Base-by-base conservation (phyloP, 2,797 vertebrate genomes). In the Lateolabrax maculatus region DNA sequence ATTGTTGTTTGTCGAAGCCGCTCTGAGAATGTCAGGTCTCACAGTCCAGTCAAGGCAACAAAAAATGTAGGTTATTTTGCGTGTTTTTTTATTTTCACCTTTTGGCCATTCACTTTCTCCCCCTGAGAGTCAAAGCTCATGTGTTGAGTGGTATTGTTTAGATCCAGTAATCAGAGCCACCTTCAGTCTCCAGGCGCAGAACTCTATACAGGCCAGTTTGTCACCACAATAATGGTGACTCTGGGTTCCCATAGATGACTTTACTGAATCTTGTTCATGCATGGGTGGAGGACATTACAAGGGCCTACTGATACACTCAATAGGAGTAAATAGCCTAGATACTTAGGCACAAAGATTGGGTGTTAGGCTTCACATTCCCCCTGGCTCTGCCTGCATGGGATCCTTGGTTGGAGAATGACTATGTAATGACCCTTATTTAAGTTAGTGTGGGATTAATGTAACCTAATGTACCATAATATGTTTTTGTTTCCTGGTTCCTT, bases 161-260 rank as follows among this genome's bases (percentile, higher is more conserved):
- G 71, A 57, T 23, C 9, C 36, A 71, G 91, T 90, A 92, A 92
- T 83, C 77, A 67, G 85, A 93, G 75, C 61, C 77, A 12, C 70
- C 41, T 36, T 79, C 62, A 46, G 77, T 91, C 90, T 89, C 84
- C 79, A 86, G 89, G 91, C 58, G 0, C 60, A 39, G 46, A 87
- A 87, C 81, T 78, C 66, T 44, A 89, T 77, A 87, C 80, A 48
- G 60, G 73, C 57, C 68, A 71, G 82, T 79, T 76, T 91, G 61
- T 79, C 67, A 64, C 25, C 39, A 86, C 71, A 80, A 77, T 71
- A 66, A 71, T 73, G 73, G 19, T 67, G 76, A 80, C 79, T 86
- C 70, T 79, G 43, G 36, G 73, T 80, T 89, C 80, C 83, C 79
- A 83, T 58, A 77, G 71, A 78, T 49, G 19, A 69, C 70, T 83